phyloP scores from a whole-genome alignment of 1,140 invertebrate genomes.

The Hycleus phaleratus region DNA sequence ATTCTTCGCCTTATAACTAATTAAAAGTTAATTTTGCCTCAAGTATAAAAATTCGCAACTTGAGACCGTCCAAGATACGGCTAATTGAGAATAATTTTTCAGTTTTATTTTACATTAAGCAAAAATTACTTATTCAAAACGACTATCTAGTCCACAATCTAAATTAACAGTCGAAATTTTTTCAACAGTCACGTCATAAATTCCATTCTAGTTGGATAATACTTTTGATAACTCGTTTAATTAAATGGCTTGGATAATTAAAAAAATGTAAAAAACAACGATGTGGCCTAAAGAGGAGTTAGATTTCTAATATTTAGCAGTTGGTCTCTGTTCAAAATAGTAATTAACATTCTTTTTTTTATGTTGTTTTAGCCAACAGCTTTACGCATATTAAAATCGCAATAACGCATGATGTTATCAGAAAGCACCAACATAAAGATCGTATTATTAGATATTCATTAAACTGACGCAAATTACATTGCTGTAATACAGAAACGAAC shows the following conservation, averaged over 20 bases:
- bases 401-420: conserved; percentile 8
- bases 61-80: too few relatives aligned
- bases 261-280: neutral
- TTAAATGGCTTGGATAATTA: neutral
- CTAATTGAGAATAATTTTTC: too few relatives aligned
- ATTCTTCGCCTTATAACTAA: too few relatives aligned
- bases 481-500: too few relatives aligned
- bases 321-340: conserved; percentile 6
- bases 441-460: conserved; percentile 9
- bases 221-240: neutral
- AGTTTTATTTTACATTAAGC: too few relatives aligned
- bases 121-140: too few relatives aligned
- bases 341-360: conserved; percentile 2
- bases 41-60: too few relatives aligned
- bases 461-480: conserved; percentile 2
- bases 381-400: conserved; percentile 15
- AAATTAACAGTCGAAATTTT: too few relatives aligned
- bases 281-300: neutral
- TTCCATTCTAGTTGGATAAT: too few relatives aligned
- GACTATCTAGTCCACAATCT: too few relatives aligned
- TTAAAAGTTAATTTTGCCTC: too few relatives aligned
- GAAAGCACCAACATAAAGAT: neutral
- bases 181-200: too few relatives aligned
- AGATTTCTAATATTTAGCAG: conserved; percentile 14
- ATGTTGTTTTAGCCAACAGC: neutral